Conservation (phyloP, 2,113 vertebrate species). For the Formicarius rufipectus region DNA sequence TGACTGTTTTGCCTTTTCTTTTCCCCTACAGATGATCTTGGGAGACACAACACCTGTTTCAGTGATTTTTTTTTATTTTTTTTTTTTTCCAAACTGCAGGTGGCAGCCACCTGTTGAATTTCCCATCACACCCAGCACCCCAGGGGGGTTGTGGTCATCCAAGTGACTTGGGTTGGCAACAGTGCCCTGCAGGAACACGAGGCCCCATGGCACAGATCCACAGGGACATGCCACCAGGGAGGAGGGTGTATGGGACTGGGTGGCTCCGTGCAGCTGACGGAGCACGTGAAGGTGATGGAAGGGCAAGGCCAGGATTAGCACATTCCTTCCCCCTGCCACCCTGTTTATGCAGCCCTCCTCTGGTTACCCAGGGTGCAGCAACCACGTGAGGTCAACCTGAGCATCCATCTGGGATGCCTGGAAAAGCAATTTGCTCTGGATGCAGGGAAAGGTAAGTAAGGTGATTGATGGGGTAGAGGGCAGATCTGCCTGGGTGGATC, state of each 20-base stretch:
- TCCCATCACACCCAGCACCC: background rate
- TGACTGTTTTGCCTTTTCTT: background rate
- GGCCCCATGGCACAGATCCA: background rate
- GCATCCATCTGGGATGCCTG: background rate
- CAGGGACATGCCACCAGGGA: background rate
- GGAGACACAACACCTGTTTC: background rate
- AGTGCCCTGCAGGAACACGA: background rate
- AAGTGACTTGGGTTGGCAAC: background rate
- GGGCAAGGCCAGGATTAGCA: constrained; percentile 18
- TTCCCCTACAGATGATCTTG: no score
- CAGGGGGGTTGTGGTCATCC: background rate
- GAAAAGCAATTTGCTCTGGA: background rate
- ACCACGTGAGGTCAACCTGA: background rate
- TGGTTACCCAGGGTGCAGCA: background rate
- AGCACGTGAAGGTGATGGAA: constrained; percentile 38
- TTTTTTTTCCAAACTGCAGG: background rate
- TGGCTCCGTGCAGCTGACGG: background rate
- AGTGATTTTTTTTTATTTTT: background rate
- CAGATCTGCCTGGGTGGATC: background rate
- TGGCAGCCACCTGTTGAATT: background rate
- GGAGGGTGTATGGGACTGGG: background rate
- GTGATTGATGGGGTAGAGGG: background rate
- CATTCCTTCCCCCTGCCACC: background rate
- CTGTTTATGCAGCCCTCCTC: background rate
- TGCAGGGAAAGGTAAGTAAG: background rate